Evolutionary conservation across 2,888 invertebrate species (phyloP).

Genomic region (Scaeva pyrastri): DNA sequence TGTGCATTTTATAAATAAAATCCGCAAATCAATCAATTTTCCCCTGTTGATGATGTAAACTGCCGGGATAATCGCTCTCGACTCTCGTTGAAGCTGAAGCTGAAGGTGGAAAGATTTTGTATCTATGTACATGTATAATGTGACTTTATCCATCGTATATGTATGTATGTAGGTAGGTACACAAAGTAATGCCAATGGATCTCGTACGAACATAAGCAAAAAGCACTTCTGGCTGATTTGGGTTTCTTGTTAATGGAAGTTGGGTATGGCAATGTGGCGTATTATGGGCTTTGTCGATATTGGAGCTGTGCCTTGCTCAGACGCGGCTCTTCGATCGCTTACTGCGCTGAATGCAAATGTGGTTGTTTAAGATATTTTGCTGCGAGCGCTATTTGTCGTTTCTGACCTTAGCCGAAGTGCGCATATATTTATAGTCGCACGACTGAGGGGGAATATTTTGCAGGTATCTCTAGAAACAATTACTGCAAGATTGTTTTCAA

Average conservation of each 20-base stretch:
- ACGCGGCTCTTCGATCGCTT: constrained; percentile 29
- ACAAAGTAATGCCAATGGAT: constrained; percentile 59
- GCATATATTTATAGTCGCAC: constrained; percentile 63
- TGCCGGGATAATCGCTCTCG: constrained; percentile 73
- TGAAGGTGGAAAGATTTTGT: constrained; percentile 74
- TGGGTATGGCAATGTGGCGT: constrained; percentile 49
- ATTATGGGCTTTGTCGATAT: constrained; percentile 6
- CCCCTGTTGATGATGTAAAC: constrained; percentile 70
- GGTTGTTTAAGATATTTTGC: constrained; percentile 60
- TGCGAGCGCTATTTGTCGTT: constrained; percentile 69
- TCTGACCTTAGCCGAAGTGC: constrained; percentile 65
- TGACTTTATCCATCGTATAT: constrained; percentile 48
- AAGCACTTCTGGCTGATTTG: constrained; percentile 48
- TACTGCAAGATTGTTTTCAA: constrained; percentile 68
- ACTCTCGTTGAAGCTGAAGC: constrained; percentile 61
- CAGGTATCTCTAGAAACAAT: constrained; percentile 53
- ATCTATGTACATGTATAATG: constrained; percentile 73
- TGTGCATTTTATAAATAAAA: constrained; percentile 71
- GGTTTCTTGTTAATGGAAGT: constrained; percentile 57
- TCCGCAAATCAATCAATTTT: constrained; percentile 75
- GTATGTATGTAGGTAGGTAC: constrained; percentile 30
- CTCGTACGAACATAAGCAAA: constrained; percentile 22
- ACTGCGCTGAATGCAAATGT: constrained; percentile 70
- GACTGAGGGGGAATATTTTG: constrained; percentile 42
- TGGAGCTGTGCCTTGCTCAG: constrained; percentile 4